Evolutionary conservation across 2,113 vertebrate genomes (phyloP).

Genomic region (human): GRCh38 chr16:17314501-17315000

Average conservation of each 20-base stretch:
- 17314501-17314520: background rate
- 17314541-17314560: background rate
- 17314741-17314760: rapidly evolving
- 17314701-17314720: rapidly evolving
- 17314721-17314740: background rate
- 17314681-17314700: background rate
- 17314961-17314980: background rate
- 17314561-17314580: background rate
- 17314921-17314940: background rate
- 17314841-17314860: background rate
- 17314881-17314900: background rate
- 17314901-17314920: background rate
- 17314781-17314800: background rate
- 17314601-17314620: background rate
- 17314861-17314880: background rate
- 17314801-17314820: rapidly evolving
- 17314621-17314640: no score
- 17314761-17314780: conserved; percentile 11
- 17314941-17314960: background rate
- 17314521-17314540: background rate
- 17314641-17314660: background rate
- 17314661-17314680: background rate
- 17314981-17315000: background rate
- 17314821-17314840: background rate
- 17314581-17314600: background rate